Evolutionary conservation across 2,888 invertebrate genomes (phyloP).

Genomic region (Nebria brevicollis): DNA sequence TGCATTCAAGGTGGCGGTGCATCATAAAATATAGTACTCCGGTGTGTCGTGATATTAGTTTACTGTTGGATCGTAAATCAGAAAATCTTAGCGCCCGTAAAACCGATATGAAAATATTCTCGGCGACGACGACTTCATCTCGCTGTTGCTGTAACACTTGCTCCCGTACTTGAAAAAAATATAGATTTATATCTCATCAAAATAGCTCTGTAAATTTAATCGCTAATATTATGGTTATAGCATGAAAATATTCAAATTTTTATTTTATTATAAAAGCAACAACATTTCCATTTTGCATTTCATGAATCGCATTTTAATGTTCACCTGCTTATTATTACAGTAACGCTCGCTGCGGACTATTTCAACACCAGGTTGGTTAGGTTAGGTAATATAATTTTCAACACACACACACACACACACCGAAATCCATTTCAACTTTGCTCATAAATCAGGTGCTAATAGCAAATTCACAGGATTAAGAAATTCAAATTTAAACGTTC

Average conservation of each 20-base stretch:
- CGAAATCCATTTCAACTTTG: slow-evolving; percentile 45
- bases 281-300: slow-evolving; percentile 31
- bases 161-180: not conserved
- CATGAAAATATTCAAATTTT: too few species aligned
- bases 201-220: too few species aligned
- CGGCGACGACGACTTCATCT: slow-evolving; percentile 27
- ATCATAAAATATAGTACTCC: slow-evolving; percentile 43
- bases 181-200: not conserved
- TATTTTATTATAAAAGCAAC: slow-evolving; percentile 35
- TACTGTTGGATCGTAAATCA: slow-evolving; percentile 45
- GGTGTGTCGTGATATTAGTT: slow-evolving; percentile 43
- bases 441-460: slow-evolving; percentile 44
- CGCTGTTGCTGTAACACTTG: not conserved
- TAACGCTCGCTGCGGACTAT: not conserved
- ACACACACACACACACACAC: not conserved
- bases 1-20: slow-evolving; percentile 29
- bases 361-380: not conserved
- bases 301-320: slow-evolving; percentile 42
- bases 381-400: slow-evolving; percentile 3
- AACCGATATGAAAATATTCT: slow-evolving; percentile 41
- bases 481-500: slow-evolving; percentile 32
- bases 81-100: slow-evolving; percentile 40
- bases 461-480: slow-evolving; percentile 45
- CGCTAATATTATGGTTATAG: too few species aligned
- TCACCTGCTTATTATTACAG: slow-evolving; percentile 42